Evolutionary conservation across 2,888 invertebrate genomes (phyloP).

Genomic region (Nomada hirtipes): DNA sequence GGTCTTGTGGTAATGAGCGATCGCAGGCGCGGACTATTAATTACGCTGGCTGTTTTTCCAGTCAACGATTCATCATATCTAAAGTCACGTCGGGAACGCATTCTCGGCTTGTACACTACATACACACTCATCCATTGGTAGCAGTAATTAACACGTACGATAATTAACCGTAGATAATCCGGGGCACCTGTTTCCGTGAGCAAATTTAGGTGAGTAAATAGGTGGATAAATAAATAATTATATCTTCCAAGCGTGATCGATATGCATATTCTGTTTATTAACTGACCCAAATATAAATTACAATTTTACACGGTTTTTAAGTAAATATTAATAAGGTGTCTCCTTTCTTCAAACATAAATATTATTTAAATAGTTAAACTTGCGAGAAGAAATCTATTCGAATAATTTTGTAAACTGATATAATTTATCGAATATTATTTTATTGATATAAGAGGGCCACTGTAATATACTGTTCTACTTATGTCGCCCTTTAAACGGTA

Average conservation of each 20-base stretch:
- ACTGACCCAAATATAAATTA: too few relatives aligned
- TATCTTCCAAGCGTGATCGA: too few relatives aligned
- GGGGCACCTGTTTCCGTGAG: background rate
- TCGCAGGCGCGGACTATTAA: conserved; percentile 27
- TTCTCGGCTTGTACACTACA: background rate
- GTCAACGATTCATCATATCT: conserved; percentile 34
- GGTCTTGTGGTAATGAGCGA: conserved; percentile 37
- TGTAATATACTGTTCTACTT: too few relatives aligned
- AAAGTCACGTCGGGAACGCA: conserved; percentile 20
- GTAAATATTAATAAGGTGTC: too few relatives aligned
- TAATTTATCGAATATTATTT: background rate
- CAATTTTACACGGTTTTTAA: too few relatives aligned
- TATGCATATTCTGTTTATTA: too few relatives aligned
- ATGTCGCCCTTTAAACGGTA: conserved; percentile 15
- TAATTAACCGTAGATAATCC: conserved; percentile 43
- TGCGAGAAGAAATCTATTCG: too few relatives aligned
- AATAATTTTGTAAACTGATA: too few relatives aligned
- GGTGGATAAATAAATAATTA: background rate
- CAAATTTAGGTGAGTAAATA: background rate
- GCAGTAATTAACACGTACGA: conserved; percentile 38
- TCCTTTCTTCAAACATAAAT: too few relatives aligned
- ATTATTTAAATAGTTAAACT: too few relatives aligned
- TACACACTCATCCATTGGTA: background rate
- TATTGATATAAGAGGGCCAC: background rate
- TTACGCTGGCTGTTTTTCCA: conserved; percentile 34